Evolutionary conservation across 2,797 vertebrate genomes (phyloP), one percentile per base, ranked within the genome.

Genomic region (Ispidina picta): DNA sequence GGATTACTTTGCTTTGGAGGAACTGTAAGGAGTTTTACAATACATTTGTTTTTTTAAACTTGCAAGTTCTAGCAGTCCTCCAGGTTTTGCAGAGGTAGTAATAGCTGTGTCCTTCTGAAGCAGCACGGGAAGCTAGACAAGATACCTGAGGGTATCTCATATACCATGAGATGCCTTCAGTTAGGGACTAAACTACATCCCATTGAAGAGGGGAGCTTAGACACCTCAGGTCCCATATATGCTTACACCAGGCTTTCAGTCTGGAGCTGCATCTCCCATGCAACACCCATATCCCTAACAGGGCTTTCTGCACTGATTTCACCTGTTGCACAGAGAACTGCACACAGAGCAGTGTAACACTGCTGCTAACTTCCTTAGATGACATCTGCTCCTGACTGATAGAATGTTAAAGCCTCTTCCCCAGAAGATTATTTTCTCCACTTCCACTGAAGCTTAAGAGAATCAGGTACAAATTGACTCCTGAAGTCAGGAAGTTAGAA

Each of bases 291-390:
- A 69, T 18, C 5, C 49, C 75, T 33, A 76, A 70, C 2, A 29
- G 25, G 28, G 20, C 20, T 80, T 68, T 85, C 60, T 86, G 59
- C 63, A 46, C 21, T 20, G 25, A 78, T 58, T 86, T 68, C 58
- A 76, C 1, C 1, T 0, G 0, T n/a, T 48, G 6, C 39, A 63
- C 48, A 58, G 35, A 86, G 72, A 52, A 83, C 1, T 16, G 39
- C 1, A 2, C 31, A 64, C 8, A 35, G 25, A 85, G 21, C 1
- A 2, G 10, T 8, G 28, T 31, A 52, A 59, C 63, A 66, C 9
- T 19, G 28, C 55, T 35, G 37, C 8, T 55, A 73, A 58, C 43
- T 43, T 74, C 59, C 62, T 69, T n/a, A 79, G 39, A 52, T 22
- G 21, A 71, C 3, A 19, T 5, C 43, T 63, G 28, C 28, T 81